Conservation (phyloP, 2,797 vertebrate genomes). For the Gallinago stenura region DNA sequence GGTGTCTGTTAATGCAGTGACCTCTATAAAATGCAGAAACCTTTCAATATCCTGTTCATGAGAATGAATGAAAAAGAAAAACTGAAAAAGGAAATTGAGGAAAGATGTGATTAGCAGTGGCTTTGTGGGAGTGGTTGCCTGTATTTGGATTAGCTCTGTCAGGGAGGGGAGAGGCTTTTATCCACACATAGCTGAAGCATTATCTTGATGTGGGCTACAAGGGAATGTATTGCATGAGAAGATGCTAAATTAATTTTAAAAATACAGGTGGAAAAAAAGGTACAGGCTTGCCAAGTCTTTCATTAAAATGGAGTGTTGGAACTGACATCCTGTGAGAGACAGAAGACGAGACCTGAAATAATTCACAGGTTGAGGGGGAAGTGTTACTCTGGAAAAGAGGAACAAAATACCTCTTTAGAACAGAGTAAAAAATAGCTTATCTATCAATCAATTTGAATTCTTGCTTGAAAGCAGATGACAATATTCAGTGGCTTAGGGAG, state of each 20-base stretch:
- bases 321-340: not conserved
- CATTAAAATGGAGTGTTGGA: not conserved
- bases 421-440: not conserved
- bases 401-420: not conserved
- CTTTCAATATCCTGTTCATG: constrained; percentile 36
- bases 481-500: not conserved
- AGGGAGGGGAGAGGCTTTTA: not conserved
- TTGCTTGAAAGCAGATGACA: not conserved
- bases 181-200: not conserved
- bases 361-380: constrained; percentile 9
- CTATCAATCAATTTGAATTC: not conserved
- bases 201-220: constrained; percentile 8
- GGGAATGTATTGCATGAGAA: not conserved
- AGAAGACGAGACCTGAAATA: not conserved
- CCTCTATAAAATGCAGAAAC: constrained; percentile 11
- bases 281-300: not conserved
- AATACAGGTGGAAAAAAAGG: not conserved
- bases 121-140: not conserved
- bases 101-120: not conserved
- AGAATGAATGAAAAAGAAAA: not conserved
- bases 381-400: not conserved
- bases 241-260: not conserved
- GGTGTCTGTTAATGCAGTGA: not conserved
- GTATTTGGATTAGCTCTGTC: not conserved
- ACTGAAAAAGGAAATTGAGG: constrained; percentile 13